phyloP scores from a whole-genome alignment of 1,140 invertebrate species.

The Eumeta japonica region DNA sequence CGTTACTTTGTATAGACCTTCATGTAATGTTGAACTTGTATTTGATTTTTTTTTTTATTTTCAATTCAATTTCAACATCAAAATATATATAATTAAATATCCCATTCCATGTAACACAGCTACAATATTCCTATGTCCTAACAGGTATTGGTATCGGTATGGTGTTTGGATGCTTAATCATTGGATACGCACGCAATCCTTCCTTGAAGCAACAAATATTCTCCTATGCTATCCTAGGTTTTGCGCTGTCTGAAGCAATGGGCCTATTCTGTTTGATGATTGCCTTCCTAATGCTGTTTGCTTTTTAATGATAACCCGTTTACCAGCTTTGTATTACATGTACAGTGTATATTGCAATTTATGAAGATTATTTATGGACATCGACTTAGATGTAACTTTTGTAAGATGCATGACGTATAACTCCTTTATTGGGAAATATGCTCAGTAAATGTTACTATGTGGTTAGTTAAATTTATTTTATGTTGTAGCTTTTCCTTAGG shows the following conservation, averaged over 20 bases:
- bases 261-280: slow-evolving; percentile 96
- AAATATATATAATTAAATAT: too few relatives aligned
- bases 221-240: slow-evolving; percentile 90
- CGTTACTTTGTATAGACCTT: too few relatives aligned
- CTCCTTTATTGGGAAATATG: slow-evolving; percentile 5
- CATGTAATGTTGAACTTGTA: too few relatives aligned
- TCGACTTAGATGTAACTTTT: too few relatives aligned
- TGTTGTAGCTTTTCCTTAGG: too few relatives aligned
- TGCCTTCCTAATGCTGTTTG: slow-evolving; percentile 89
- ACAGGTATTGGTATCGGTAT: slow-evolving; percentile 88
- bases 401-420: slow-evolving; percentile 10
- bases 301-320: slow-evolving; percentile 63
- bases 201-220: slow-evolving; percentile 93
- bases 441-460: slow-evolving; percentile 5
- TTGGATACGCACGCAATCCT: slow-evolving; percentile 90
- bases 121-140: too few relatives aligned
- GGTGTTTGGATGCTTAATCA: slow-evolving; percentile 89
- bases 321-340: slow-evolving; percentile 29
- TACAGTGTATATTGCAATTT: slow-evolving; percentile 37
- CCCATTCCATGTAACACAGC: too few relatives aligned
- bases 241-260: slow-evolving; percentile 94
- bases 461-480: too few relatives aligned
- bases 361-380: too few relatives aligned
- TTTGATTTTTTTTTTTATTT: too few relatives aligned
- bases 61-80: too few relatives aligned